Evolutionary conservation across 2,888 invertebrate species (phyloP).

Genomic region (Synanthedon andrenaeformis): DNA sequence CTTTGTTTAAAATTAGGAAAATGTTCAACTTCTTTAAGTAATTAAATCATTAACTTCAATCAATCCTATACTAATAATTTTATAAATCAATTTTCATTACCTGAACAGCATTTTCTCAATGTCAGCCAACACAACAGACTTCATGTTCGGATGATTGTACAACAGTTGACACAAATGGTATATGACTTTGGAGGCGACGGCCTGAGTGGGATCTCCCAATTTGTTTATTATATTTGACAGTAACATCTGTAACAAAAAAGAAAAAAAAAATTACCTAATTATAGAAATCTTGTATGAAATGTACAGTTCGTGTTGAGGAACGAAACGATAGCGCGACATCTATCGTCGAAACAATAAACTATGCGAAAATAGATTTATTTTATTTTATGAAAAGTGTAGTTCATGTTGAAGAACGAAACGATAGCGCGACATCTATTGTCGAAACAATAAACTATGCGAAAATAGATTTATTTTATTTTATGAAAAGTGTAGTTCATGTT

Average conservation of each 20-base stretch:
- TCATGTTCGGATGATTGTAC: conserved; percentile 91
- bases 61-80: background rate
- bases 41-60: too few relatives aligned
- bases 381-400: too few relatives aligned
- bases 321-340: too few relatives aligned
- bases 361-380: background rate
- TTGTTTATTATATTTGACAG: conserved; percentile 90
- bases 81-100: conserved; percentile 17
- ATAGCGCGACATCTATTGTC: background rate
- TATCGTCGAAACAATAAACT: too few relatives aligned
- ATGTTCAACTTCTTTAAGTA: too few relatives aligned
- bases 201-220: conserved; percentile 91
- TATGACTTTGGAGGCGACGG: conserved; percentile 89
- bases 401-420: too few relatives aligned
- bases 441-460: too few relatives aligned
- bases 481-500: too few relatives aligned
- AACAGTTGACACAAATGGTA: conserved; percentile 87
- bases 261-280: background rate
- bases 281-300: background rate
- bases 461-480: too few relatives aligned
- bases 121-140: conserved; percentile 85
- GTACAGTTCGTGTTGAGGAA: background rate
- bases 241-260: conserved; percentile 66
- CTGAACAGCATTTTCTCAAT: conserved; percentile 91
- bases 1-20: too few relatives aligned